These are phyloP conservation scores for Catocala fraxini DNA, from an alignment of 2,888 invertebrate genomes.

Conservation along the genomic window DNA sequence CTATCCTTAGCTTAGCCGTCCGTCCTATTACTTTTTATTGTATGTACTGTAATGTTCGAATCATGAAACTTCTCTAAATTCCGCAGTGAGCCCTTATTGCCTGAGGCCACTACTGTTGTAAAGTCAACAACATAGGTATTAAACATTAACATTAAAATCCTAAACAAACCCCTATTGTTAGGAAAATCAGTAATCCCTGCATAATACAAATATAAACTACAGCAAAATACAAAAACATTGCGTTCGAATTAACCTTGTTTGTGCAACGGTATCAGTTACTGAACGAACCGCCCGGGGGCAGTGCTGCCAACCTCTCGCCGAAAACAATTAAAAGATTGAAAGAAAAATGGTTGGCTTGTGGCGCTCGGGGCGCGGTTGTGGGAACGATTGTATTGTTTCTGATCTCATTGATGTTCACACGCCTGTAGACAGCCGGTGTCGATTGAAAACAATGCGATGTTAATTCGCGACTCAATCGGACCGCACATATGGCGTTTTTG, in stretches of 20 bases:
- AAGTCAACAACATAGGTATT: constrained; percentile 13
- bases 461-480: constrained; percentile 51
- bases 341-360: constrained; percentile 58
- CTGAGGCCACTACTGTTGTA: neutral
- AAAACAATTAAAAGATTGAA: constrained; percentile 81
- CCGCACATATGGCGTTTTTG: constrained; percentile 56
- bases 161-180: constrained; percentile 43
- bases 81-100: neutral
- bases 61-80: constrained; percentile 15
- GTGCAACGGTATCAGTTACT: constrained; percentile 63
- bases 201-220: constrained; percentile 56
- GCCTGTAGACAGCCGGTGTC: constrained; percentile 52
- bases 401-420: constrained; percentile 61
- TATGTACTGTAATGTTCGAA: neutral
- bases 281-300: constrained; percentile 71
- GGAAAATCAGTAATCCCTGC: constrained; percentile 42
- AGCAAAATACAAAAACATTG: constrained; percentile 54
- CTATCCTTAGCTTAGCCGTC: too few relatives aligned
- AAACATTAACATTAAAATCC: constrained; percentile 24
- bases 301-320: constrained; percentile 73
- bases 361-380: constrained; percentile 76
- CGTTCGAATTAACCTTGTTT: constrained; percentile 59
- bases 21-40: too few relatives aligned
- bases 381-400: constrained; percentile 76
- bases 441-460: constrained; percentile 52